Evolutionary conservation across 2,888 invertebrate species (phyloP).

Genomic region (Agonopterix alstromeriana): DNA sequence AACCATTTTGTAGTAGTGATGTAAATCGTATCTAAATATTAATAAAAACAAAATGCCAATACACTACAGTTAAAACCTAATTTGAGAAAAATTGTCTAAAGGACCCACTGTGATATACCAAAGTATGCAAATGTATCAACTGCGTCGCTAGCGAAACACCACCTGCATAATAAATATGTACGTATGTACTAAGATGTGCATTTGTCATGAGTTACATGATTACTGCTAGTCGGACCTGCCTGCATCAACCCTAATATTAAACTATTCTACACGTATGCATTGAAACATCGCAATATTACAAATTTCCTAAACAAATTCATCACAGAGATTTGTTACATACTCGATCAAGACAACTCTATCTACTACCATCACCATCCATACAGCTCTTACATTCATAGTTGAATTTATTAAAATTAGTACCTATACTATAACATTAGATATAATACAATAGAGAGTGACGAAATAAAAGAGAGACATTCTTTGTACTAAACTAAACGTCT

Average conservation of each 20-base stretch:
- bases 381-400: constrained; percentile 44
- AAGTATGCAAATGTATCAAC: constrained; percentile 23
- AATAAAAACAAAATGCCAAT: constrained; percentile 40
- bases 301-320: constrained; percentile 65
- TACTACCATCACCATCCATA: constrained; percentile 57
- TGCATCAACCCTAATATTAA: constrained; percentile 29
- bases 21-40: constrained; percentile 13
- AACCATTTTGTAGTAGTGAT: constrained; percentile 24
- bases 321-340: constrained; percentile 67
- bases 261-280: constrained; percentile 37
- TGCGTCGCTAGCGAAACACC: constrained; percentile 26
- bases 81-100: constrained; percentile 40
- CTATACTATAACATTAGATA: constrained; percentile 43
- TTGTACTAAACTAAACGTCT: constrained; percentile 70
- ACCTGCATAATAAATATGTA: constrained; percentile 11
- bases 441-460: constrained; percentile 71
- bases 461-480: constrained; percentile 71
- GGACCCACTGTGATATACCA: constrained; percentile 47
- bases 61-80: constrained; percentile 40
- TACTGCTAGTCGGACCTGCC: constrained; percentile 25
- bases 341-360: constrained; percentile 43
- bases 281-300: constrained; percentile 44
- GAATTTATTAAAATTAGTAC: constrained; percentile 48
- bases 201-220: constrained; percentile 40
- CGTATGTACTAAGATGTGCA: constrained; percentile 33